These are phyloP conservation scores for Arctia plantaginis DNA, from an alignment of 2,888 invertebrate species.

Conservation along the genomic window DNA sequence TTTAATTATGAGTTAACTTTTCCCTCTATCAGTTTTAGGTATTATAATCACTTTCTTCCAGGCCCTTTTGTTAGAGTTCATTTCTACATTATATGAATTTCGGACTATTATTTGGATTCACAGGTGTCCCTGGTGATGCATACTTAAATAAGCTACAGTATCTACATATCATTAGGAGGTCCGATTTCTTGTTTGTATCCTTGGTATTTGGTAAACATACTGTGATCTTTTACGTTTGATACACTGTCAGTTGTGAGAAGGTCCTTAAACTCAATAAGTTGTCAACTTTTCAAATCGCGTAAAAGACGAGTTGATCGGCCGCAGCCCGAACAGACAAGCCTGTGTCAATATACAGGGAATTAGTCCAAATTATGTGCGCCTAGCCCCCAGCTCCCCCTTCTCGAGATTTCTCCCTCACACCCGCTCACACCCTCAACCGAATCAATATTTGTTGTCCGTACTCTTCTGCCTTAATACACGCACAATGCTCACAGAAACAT, in stretches of 20 bases:
- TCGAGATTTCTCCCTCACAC: constrained; percentile 54
- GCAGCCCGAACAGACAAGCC: constrained; percentile 79
- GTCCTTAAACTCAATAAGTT: constrained; percentile 36
- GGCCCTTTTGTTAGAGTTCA: too few relatives aligned
- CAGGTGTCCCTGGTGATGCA: not conserved
- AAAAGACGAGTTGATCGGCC: constrained; percentile 79
- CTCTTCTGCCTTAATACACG: constrained; percentile 86
- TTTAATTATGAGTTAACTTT: too few relatives aligned
- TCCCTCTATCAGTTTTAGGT: not conserved
- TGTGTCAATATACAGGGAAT: constrained; percentile 84
- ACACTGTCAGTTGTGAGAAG: not conserved
- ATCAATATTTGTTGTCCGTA: constrained; percentile 87
- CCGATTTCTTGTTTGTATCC: not conserved
- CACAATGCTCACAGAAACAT: constrained; percentile 75
- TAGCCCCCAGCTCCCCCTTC: constrained; percentile 56
- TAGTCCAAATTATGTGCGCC: constrained; percentile 85
- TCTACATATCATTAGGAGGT: not conserved
- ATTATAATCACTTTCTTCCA: not conserved
- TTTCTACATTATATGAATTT: too few relatives aligned
- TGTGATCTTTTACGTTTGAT: not conserved
- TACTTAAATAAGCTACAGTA: not conserved
- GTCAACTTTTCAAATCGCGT: constrained; percentile 66
- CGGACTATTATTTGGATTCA: not conserved
- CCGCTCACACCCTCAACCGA: constrained; percentile 74
- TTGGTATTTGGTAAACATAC: not conserved